Evolutionary conservation across 2,797 vertebrate genomes (phyloP).

Genomic region (Poecilia wingei): DNA sequence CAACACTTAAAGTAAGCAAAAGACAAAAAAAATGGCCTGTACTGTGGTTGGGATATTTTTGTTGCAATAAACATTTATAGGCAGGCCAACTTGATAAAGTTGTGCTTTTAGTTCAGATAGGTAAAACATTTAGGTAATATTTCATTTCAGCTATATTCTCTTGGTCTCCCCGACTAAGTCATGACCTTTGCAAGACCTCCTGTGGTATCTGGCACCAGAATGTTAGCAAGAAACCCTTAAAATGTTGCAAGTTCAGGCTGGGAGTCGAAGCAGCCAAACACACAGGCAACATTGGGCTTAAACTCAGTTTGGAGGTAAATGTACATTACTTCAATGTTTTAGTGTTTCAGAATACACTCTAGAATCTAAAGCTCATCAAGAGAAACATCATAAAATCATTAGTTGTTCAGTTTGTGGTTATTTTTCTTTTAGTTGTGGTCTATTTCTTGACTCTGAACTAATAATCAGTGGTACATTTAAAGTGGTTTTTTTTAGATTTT

Average conservation of each 20-base stretch:
- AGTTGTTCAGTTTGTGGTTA: neutral
- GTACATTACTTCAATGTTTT: neutral
- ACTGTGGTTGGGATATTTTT: slow-evolving; percentile 11
- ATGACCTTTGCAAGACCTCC: neutral
- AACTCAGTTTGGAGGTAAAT: neutral
- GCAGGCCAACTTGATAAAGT: neutral
- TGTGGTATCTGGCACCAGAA: slow-evolving; percentile 17
- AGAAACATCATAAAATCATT: neutral
- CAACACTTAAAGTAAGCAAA: slow-evolving; percentile 37
- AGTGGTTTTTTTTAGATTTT: neutral
- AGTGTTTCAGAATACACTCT: neutral
- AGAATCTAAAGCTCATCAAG: neutral
- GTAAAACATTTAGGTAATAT: neutral
- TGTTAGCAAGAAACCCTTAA: neutral
- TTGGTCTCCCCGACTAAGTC: neutral
- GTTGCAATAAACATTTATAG: neutral
- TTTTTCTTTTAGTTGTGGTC: neutral
- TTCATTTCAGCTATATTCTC: neutral
- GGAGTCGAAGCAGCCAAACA: neutral
- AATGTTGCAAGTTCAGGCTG: neutral
- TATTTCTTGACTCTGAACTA: neutral
- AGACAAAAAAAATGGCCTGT: slow-evolving; percentile 32
- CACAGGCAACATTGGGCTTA: neutral
- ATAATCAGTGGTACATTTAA: neutral
- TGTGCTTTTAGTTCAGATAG: neutral